phyloP scores from a whole-genome alignment of 2,113 vertebrate species.

The Hylia prasina region DNA sequence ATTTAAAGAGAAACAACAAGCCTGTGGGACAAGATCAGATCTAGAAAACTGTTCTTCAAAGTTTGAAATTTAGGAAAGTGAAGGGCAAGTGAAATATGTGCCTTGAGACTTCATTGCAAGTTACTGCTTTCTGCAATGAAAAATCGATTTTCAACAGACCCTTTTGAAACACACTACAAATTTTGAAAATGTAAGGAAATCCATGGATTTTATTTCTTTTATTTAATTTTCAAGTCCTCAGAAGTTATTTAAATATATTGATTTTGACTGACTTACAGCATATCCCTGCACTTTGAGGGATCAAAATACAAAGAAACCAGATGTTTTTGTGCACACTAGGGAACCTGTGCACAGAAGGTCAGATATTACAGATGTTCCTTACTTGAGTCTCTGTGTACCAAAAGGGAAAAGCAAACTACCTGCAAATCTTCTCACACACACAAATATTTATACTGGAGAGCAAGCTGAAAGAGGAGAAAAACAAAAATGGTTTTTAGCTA shows the following conservation, averaged over 20 bases:
- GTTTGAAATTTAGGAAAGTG: neutral
- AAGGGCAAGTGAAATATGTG: neutral
- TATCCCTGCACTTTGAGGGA: neutral
- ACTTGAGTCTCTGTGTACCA: neutral
- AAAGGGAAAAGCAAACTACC: constrained; percentile 5
- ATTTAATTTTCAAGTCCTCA: neutral
- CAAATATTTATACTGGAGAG: neutral
- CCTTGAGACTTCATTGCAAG: neutral
- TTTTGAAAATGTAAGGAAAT: neutral
- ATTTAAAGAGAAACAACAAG: neutral
- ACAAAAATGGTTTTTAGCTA: neutral
- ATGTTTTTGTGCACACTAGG: neutral
- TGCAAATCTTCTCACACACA: neutral
- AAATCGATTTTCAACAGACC: neutral
- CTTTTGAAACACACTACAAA: neutral
- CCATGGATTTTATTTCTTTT: neutral
- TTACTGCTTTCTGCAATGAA: neutral
- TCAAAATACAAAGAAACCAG: neutral
- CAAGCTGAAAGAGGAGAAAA: neutral
- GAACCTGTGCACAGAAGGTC: neutral
- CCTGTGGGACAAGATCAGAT: neutral
- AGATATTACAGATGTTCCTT: constrained; percentile 12
- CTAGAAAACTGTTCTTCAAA: neutral
- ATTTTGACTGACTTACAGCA: neutral
- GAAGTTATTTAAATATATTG: neutral